phyloP scores from a whole-genome alignment of 2,113 vertebrate genomes.

The Lota lota region DNA sequence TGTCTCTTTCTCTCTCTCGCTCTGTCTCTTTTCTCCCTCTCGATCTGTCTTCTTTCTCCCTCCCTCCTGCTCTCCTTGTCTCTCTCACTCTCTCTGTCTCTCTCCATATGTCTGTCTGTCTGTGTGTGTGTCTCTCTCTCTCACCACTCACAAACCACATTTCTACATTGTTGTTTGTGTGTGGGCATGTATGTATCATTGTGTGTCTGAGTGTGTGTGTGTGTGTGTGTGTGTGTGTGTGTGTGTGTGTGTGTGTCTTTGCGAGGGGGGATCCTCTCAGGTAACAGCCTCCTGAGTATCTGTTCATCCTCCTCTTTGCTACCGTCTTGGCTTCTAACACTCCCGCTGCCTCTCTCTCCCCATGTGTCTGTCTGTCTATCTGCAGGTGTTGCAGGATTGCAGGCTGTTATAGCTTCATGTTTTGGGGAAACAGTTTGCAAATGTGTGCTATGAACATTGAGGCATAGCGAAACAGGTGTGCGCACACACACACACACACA shows the following conservation, averaged over 20 bases:
- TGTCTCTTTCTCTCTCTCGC: conserved; percentile 17
- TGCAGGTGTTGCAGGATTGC: conserved; percentile 14
- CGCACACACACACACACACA: background rate
- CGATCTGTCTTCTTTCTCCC: too few species aligned
- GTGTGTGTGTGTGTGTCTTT: background rate
- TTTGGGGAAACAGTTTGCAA: conserved; percentile 8
- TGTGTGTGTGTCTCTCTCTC: too few species aligned
- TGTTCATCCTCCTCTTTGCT: conserved; percentile 39
- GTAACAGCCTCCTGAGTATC: conserved; percentile 34
- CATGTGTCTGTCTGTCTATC: conserved; percentile 23
- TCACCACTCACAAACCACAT: background rate
- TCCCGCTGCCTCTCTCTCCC: conserved; percentile 7
- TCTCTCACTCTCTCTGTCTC: background rate
- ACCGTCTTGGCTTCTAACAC: conserved; percentile 14
- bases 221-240: background rate
- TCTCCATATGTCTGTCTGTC: too few species aligned
- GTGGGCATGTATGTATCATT: background rate
- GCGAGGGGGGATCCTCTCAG: conserved; percentile 31
- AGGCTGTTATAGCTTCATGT: conserved; percentile 40
- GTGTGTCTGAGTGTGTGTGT: too few species aligned
- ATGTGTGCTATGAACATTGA: conserved; percentile 8
- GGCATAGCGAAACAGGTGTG: conserved; percentile 3
- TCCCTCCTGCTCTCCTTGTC: background rate
- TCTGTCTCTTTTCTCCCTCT: background rate
- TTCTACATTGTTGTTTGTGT: background rate